Percentiles rank a stretch among this genome's conserved stretches.
phyloP scores from a whole-genome alignment of 2,888 invertebrate genomes.

The Xestia sexstrigata region DNA sequence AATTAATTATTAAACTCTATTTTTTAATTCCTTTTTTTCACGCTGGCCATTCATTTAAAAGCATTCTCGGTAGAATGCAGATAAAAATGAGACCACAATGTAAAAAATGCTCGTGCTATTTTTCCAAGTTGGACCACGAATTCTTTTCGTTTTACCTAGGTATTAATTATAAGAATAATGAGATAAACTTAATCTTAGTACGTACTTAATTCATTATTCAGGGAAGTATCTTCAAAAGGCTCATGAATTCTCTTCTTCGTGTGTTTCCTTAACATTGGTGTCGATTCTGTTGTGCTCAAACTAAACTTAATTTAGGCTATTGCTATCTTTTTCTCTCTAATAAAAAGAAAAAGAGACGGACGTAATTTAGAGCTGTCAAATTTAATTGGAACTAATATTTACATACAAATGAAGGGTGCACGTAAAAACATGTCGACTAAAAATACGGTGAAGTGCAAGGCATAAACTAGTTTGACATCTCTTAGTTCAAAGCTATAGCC shows the following conservation, averaged over 20 bases:
- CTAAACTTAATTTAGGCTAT: too few species aligned
- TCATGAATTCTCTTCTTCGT: background rate
- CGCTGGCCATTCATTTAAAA: slow-evolving; percentile 37
- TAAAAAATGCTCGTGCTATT: slow-evolving; percentile 30
- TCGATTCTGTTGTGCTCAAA: too few species aligned
- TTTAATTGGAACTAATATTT: too few species aligned
- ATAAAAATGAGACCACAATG: slow-evolving; percentile 20
- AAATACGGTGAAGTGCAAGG: too few species aligned
- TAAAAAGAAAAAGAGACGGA: too few species aligned
- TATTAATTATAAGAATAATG: slow-evolving; percentile 16
- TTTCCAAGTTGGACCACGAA: slow-evolving; percentile 15
- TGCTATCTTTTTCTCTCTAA: too few species aligned
- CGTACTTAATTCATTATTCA: background rate
- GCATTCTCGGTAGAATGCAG: background rate
- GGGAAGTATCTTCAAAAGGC: background rate
- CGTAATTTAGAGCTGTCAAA: too few species aligned
- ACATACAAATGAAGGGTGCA: too few species aligned
- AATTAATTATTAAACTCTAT: slow-evolving; percentile 2
- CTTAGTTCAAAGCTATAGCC: too few species aligned
- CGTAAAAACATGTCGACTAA: too few species aligned
- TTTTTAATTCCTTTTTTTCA: background rate
- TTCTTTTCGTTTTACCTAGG: slow-evolving; percentile 24
- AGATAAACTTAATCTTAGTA: slow-evolving; percentile 15
- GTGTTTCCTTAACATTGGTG: too few species aligned
- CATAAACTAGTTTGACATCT: too few species aligned